Evolutionary conservation across 2,113 vertebrate species (phyloP).

Genomic region (Oreocharis arfaki): DNA sequence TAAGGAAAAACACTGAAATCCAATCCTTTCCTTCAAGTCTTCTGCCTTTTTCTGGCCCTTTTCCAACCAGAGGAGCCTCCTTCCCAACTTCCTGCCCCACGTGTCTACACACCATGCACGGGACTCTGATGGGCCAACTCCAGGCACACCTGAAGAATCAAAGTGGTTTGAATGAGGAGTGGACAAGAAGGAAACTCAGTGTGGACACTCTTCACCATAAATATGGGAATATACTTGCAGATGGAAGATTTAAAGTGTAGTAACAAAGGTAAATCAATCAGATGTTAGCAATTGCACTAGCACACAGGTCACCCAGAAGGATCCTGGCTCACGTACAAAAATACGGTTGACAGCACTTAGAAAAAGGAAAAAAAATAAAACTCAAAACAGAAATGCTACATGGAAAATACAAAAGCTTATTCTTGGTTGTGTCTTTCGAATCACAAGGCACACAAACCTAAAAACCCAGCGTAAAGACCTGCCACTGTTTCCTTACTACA

Average conservation of each 20-base stretch:
- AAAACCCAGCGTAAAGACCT: rapidly evolving
- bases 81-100: neutral
- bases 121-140: rapidly evolving
- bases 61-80: conserved; percentile 9
- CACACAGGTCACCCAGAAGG: neutral
- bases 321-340: neutral
- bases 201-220: neutral
- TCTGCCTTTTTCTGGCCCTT: conserved; percentile 9
- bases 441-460: neutral
- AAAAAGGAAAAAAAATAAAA: rapidly evolving
- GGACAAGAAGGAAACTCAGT: neutral
- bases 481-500: rapidly evolving
- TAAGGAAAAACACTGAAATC: conserved; percentile 12
- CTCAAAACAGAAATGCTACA: neutral
- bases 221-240: neutral
- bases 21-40: conserved; percentile 27
- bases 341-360: neutral
- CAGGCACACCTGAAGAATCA: neutral
- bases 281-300: neutral
- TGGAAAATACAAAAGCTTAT: neutral
- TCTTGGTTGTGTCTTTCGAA: neutral
- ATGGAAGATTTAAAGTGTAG: neutral
- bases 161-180: neutral
- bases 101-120: rapidly evolving
- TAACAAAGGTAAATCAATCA: neutral